Base-by-base conservation (phyloP, 2,888 invertebrate genomes). In the Philereme transversata region DNA sequence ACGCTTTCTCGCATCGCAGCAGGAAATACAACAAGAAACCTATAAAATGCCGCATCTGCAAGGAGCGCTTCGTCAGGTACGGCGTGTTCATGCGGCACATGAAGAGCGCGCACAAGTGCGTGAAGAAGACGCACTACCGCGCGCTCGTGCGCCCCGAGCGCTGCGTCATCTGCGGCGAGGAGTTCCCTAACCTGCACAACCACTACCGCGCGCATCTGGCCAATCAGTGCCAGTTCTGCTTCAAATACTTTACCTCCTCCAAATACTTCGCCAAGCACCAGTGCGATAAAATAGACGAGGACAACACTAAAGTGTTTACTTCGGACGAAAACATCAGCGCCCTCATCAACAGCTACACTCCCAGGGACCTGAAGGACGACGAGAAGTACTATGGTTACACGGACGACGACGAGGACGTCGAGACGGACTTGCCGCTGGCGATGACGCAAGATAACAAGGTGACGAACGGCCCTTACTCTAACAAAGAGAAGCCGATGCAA, bases 151-250 rank as follows among this genome's bases (percentile, higher is more conserved):
- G 79, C 70, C 90, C 94, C 0, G 94, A 94, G 67, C 90, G 88
- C 43, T 95, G 95, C 74, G 93, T 93, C 48, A 89, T 95, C 4
- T 95, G 95, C 75, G 91, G 93, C 9, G 94, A 90, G 38, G 83
- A 87, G 0, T 94, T 94, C 72, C 93, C 94, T 1, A 94, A 94
- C 64, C 86, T 94, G 63, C 94, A 94, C 78, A 94, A 94, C 73
- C 93, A 95, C 65, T 93, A 93, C 65, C 93, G 94, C 22, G 94
- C 94, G 50, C 94, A 94, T 67, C 72, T 94, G 51, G 84, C 90
- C 68, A 94, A 94, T 76, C 90, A 93, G 58, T 94, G 94, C 64
- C 90, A 87, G 57, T 79, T 73, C 11, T 93, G 93, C 71, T 68
- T 57, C 44, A 93, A 92, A 64, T 93, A 92, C 69, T 90, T 92